Evolutionary conservation across 2,888 invertebrate species (phyloP).

Genomic region (Eilema griseolum): DNA sequence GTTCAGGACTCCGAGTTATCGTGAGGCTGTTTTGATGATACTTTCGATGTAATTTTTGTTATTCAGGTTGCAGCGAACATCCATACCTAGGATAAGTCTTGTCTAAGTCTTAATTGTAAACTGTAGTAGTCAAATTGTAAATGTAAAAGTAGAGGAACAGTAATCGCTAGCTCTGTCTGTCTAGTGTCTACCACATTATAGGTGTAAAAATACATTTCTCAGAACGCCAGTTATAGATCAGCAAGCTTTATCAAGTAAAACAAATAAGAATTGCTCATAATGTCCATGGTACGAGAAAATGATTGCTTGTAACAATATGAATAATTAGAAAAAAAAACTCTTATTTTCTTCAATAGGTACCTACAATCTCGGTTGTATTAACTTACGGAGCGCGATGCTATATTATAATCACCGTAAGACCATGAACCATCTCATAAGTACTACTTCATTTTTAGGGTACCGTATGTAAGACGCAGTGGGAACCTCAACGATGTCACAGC

Average conservation of each 20-base stretch:
- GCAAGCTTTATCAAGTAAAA: conserved; percentile 12
- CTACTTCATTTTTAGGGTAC: conserved; percentile 29
- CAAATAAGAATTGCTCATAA: conserved; percentile 14
- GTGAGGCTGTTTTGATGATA: too few species aligned
- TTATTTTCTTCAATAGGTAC: conserved; percentile 40
- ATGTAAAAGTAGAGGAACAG: too few species aligned
- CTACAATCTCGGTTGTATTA: conserved; percentile 35
- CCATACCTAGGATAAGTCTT: too few species aligned
- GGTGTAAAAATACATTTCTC: neutral
- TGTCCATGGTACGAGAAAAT: conserved; percentile 19
- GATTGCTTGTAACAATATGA: conserved; percentile 18
- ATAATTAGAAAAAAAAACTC: conserved; percentile 26
- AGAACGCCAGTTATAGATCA: neutral
- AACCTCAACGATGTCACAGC: neutral
- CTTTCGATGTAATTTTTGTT: too few species aligned
- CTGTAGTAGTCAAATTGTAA: neutral
- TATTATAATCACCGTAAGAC: conserved; percentile 54
- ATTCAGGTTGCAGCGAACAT: too few species aligned
- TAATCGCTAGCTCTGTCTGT: too few species aligned
- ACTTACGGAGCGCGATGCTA: conserved; percentile 29
- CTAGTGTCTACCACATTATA: neutral
- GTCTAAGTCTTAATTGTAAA: too few species aligned
- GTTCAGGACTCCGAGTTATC: too few species aligned
- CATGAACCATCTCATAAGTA: conserved; percentile 53
- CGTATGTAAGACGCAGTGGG: neutral